Percentiles rank a stretch among this genome's conserved stretches.
Conservation (phyloP, 2,888 invertebrate species). For the Protophormia terraenovae region DNA sequence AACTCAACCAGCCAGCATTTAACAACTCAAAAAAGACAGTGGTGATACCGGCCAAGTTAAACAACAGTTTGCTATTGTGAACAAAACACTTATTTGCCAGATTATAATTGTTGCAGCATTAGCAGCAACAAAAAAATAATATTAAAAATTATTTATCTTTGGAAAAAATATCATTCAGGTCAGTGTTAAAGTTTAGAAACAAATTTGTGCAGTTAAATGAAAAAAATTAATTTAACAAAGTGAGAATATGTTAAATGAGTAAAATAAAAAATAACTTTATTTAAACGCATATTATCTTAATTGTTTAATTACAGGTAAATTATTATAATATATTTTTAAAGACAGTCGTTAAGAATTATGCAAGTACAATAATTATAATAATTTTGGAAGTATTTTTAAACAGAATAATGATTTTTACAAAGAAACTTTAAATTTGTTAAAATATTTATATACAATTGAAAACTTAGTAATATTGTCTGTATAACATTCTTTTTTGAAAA, state of each 20-base stretch:
- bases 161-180: slow-evolving; percentile 65
- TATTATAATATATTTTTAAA: no score
- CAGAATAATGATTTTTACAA: no score
- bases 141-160: slow-evolving; percentile 52
- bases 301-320: no score
- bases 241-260: slow-evolving; percentile 12
- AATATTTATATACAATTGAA: no score
- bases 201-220: slow-evolving; percentile 1
- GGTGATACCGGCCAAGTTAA: slow-evolving; percentile 23
- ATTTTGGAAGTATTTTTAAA: no score
- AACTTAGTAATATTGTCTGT: no score
- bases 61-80: slow-evolving; percentile 33
- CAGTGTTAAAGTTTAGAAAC: slow-evolving; percentile 66
- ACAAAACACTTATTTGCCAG: slow-evolving; percentile 41
- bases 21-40: slow-evolving; percentile 32
- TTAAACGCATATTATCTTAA: no score
- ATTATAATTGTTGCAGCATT: slow-evolving; percentile 52
- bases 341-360: no score
- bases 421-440: no score
- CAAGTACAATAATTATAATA: no score
- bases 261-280: no score
- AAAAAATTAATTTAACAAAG: slow-evolving; percentile 22
- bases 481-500: not conserved
- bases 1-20: slow-evolving; percentile 18
- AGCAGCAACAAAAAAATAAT: not conserved